Conservation (phyloP, 2,113 vertebrate species). For the Proteles cristata region DNA sequence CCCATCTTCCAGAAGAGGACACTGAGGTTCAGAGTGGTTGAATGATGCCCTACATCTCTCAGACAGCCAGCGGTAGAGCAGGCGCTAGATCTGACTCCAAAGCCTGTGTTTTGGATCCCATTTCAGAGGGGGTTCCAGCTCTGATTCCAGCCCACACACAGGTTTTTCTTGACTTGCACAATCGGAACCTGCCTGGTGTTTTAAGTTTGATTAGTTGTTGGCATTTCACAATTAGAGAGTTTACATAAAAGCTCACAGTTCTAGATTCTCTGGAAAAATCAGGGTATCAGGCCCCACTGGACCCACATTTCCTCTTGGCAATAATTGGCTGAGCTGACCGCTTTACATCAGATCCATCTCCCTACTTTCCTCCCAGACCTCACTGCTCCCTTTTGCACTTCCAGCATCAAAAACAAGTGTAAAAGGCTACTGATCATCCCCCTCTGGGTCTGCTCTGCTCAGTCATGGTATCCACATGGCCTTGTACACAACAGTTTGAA, state of each 20-base stretch:
- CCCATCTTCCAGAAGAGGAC: background rate
- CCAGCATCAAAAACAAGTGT: background rate
- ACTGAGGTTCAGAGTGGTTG: background rate
- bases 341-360: background rate
- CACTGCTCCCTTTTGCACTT: background rate
- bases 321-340: background rate
- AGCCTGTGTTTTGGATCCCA: background rate
- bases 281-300: too few species aligned
- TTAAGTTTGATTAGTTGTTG: background rate
- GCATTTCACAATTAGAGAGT: background rate
- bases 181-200: background rate
- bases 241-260: background rate
- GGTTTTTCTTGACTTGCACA: background rate
- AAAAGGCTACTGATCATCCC: background rate
- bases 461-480: background rate
- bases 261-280: constrained; percentile 25
- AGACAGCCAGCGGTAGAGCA: background rate
- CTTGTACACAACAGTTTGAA: background rate
- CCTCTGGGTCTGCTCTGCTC: background rate
- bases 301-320: background rate
- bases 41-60: background rate
- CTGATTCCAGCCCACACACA: background rate
- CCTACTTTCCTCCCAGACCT: background rate
- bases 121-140: background rate
- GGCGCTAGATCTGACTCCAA: background rate